Evolutionary conservation across 2,888 invertebrate genomes (phyloP).

Genomic region (Pediacus dermestoides): DNA sequence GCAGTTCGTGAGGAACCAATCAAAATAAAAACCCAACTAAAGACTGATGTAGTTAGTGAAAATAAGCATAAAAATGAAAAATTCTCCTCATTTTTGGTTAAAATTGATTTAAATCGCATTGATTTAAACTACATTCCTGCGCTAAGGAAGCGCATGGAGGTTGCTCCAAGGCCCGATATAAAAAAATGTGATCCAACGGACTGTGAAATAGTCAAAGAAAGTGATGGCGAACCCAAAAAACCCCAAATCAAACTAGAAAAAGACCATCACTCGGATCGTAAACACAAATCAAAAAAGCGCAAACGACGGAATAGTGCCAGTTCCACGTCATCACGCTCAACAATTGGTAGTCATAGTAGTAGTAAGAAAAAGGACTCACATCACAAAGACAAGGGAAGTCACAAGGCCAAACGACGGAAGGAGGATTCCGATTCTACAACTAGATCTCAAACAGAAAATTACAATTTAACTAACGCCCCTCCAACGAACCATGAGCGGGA

Average conservation of each 20-base stretch:
- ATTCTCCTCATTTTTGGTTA: slow-evolving; percentile 22
- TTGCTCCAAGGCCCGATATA: no score
- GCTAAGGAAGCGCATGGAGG: slow-evolving; percentile 29
- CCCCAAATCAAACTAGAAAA: slow-evolving; percentile 18
- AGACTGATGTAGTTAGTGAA: slow-evolving; percentile 45
- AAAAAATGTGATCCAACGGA: background rate
- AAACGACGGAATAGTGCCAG: slow-evolving; percentile 46
- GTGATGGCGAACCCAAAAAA: slow-evolving; percentile 26
- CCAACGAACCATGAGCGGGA: slow-evolving; percentile 68
- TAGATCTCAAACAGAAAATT: slow-evolving; percentile 40
- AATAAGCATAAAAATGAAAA: slow-evolving; percentile 19
- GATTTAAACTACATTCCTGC: slow-evolving; percentile 43
- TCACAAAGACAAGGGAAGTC: slow-evolving; percentile 35
- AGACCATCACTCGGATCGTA: slow-evolving; percentile 17
- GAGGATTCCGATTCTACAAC: slow-evolving; percentile 28
- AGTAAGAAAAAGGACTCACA: slow-evolving; percentile 35
- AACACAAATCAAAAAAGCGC: slow-evolving; percentile 42
- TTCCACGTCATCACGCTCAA: slow-evolving; percentile 1
- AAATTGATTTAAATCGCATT: slow-evolving; percentile 45
- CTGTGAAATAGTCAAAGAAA: slow-evolving; percentile 20
- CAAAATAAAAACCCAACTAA: slow-evolving; percentile 47
- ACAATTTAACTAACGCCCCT: slow-evolving; percentile 44
- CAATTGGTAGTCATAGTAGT: slow-evolving; percentile 29
- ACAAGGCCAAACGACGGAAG: slow-evolving; percentile 44
- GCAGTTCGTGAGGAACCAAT: slow-evolving; percentile 29